Conservation (phyloP, 2,888 invertebrate species). For the Linnaemya tessellans region DNA sequence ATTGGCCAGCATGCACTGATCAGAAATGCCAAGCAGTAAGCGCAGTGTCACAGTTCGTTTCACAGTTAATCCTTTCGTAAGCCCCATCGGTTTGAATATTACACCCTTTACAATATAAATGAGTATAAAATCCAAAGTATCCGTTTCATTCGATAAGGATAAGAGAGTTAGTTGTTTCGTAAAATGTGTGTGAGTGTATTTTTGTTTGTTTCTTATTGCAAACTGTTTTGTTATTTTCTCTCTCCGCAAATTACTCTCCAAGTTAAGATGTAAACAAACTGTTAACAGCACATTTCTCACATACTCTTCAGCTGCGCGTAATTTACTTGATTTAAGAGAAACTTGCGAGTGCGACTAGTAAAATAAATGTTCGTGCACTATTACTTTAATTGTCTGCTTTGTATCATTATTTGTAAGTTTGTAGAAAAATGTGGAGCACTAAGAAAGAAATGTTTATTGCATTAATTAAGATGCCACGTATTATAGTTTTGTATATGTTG, state of each 20-base stretch:
- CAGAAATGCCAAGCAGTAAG: too few relatives aligned
- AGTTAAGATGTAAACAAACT: constrained; percentile 22
- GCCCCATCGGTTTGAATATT: too few relatives aligned
- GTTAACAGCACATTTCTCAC: neutral
- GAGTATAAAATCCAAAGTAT: neutral
- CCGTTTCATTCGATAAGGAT: neutral
- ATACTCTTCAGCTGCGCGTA: neutral
- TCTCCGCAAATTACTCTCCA: neutral
- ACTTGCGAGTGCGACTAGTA: neutral
- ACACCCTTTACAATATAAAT: neutral
- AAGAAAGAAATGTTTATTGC: constrained; percentile 34
- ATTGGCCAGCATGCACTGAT: too few relatives aligned
- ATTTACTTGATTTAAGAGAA: constrained; percentile 40
- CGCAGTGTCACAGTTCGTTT: too few relatives aligned
- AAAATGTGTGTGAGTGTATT: too few relatives aligned
- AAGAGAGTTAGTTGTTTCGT: neutral
- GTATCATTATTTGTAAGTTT: neutral
- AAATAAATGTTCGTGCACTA: neutral
- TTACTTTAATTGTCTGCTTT: neutral
- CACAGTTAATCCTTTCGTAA: too few relatives aligned
- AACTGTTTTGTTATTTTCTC: neutral
- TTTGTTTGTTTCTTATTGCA: too few relatives aligned
- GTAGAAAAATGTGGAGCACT: neutral
- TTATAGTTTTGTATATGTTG: constrained; percentile 50
- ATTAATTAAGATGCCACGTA: constrained; percentile 70